Base-by-base conservation (phyloP, 1,140 invertebrate species). In the Mycetomoellerius zeteki region DNA sequence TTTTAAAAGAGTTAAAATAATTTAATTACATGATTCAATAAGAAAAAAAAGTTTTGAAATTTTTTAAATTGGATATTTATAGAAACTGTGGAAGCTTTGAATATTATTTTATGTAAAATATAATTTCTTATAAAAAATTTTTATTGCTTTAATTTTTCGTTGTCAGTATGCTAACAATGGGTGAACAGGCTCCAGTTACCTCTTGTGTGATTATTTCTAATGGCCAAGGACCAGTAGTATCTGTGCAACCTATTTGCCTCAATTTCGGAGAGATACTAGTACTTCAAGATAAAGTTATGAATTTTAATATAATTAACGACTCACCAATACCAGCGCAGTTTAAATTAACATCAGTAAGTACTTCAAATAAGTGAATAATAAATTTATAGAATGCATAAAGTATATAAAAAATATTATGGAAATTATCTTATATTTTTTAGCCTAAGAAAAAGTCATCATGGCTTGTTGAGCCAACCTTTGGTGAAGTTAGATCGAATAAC, bases 181-280 rank as follows among this genome's bases (percentile, higher is more conserved):
- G 94, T 1, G 62, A 91, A 16, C 56, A 90, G 19, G 56, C 10
- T 3, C 54, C 89, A 3, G 60, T 37, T 5, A 30, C 65, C 8
- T 86, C 93, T 37, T 95, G 93, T 60, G 78, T 84, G 6, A 86
- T 96, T 16, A 89, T 78, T 27, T 95, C 94, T 76, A 92, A 88
- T 27, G 96, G 95, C 0, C 93, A 95, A 88, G 96, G 95, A 21
- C 95, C 96, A 2, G 92, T 95, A 8, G 76, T 96, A 60, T 93
- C 93, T 6, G 90, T 93, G 0, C 56, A 93, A 47, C 93, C 95
- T 7, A 90, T 86, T 27, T 58, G 87, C 43, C 80, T 96, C 1
- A 82, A 95, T 86, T 96, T 94, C 43, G 94, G 91, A 7, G 88
- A 93, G 47, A 78, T 95, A 3, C 64, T 86, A n/a, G 85, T 96